These are phyloP conservation scores for Heliconius eleuchia DNA, from an alignment of 1,140 invertebrate species.

Conservation along the genomic window DNA sequence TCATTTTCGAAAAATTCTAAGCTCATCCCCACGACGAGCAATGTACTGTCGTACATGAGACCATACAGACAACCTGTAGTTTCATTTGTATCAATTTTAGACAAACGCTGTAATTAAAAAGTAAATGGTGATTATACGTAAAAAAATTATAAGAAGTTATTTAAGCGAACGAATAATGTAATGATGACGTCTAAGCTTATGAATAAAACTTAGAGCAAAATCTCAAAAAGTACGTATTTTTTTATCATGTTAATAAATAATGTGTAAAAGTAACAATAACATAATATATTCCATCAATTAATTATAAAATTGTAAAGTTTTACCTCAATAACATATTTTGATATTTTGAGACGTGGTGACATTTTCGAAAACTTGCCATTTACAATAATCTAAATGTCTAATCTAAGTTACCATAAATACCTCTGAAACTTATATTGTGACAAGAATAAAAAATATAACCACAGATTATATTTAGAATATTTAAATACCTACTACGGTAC, in stretches of 20 bases:
- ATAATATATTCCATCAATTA: background rate
- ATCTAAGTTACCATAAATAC: background rate
- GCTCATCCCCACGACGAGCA: conserved; percentile 85
- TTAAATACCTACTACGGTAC: background rate
- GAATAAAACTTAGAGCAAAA: conserved; percentile 10
- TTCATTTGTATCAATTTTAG: conserved; percentile 77
- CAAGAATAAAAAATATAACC: background rate
- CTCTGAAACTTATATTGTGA: background rate
- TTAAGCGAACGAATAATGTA: conserved; percentile 3
- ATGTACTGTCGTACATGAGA: conserved; percentile 86
- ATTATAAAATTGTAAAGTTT: conserved; percentile 46
- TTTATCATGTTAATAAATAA: background rate
- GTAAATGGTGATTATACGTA: background rate
- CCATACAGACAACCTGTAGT: conserved; percentile 87
- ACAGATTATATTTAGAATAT: background rate
- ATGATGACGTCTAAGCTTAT: conserved; percentile 39
- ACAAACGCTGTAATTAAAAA: conserved; percentile 59
- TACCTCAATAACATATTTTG: conserved; percentile 81
- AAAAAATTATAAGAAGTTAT: background rate
- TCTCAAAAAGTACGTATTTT: background rate
- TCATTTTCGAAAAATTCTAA: conserved; percentile 82
- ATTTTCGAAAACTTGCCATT: conserved; percentile 70
- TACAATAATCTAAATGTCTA: background rate
- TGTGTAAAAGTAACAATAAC: background rate
- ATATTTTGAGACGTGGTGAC: conserved; percentile 82